Conservation (phyloP, 2,888 invertebrate genomes). For the Drosophila nigricruria region DNA sequence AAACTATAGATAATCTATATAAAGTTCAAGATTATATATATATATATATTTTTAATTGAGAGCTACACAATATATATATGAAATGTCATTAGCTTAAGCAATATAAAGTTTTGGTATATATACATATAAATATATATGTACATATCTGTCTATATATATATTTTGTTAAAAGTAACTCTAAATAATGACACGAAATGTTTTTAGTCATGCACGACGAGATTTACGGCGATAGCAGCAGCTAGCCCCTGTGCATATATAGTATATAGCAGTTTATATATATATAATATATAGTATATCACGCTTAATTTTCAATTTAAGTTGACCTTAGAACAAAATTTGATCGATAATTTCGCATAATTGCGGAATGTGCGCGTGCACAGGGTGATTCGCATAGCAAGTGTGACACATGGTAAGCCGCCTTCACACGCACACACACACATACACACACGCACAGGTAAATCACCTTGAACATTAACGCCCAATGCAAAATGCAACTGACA, state of each 20-base stretch:
- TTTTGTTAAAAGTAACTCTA: constrained; percentile 17
- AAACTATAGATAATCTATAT: constrained; percentile 3
- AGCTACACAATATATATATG: not conserved
- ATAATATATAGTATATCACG: constrained; percentile 10
- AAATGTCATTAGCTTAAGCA: not conserved
- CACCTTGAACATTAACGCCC: constrained; percentile 84
- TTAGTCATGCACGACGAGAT: constrained; percentile 67
- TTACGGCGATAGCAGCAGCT: constrained; percentile 45
- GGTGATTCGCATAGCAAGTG: constrained; percentile 38
- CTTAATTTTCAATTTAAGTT: constrained; percentile 73
- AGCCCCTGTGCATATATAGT: constrained; percentile 17
- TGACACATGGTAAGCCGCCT: constrained; percentile 62
- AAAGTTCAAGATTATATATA: not conserved
- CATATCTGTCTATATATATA: not conserved
- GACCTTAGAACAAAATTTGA: constrained; percentile 80
- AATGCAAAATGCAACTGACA: constrained; percentile 77
- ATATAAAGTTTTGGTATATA: not conserved
- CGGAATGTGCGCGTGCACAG: constrained; percentile 47
- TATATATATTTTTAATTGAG: not conserved
- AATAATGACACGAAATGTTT: constrained; percentile 39
- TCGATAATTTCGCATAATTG: constrained; percentile 84
- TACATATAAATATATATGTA: not conserved
- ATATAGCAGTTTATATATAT: not conserved
- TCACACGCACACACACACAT: constrained; percentile 34
- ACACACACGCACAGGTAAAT: constrained; percentile 51